A percentile compares a stretch with the other conserved stretches of the same genome.
Conservation (phyloP, 2,888 invertebrate genomes). For the Agrotis segetum region DNA sequence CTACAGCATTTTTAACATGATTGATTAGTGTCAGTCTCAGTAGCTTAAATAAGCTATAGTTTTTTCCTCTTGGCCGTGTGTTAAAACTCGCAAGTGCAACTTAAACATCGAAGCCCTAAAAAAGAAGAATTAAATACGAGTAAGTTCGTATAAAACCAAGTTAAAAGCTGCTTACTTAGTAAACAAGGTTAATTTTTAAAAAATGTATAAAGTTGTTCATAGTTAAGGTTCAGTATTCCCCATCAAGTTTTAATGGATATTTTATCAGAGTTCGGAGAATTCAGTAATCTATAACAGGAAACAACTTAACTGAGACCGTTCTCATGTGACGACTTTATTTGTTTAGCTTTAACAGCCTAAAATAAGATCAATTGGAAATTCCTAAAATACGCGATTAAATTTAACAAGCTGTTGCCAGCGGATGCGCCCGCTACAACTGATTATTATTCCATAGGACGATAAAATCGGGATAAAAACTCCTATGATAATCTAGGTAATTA, state of each 20-base stretch:
- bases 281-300: constrained; percentile 78
- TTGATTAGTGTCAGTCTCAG: too few relatives aligned
- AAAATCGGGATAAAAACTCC: too few relatives aligned
- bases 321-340: constrained; percentile 41
- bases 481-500: too few relatives aligned
- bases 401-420: too few relatives aligned
- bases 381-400: not conserved
- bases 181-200: constrained; percentile 19
- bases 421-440: too few relatives aligned
- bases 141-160: not conserved
- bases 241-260: constrained; percentile 66
- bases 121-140: too few relatives aligned
- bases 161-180: constrained; percentile 10
- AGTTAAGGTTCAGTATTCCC: constrained; percentile 50
- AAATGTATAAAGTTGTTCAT: not conserved
- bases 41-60: not conserved
- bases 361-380: constrained; percentile 27
- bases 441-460: too few relatives aligned
- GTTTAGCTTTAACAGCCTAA: constrained; percentile 28
- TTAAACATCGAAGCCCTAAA: not conserved
- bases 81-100: not conserved
- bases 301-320: constrained; percentile 63
- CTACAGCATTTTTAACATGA: too few relatives aligned
- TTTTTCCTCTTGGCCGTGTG: not conserved
- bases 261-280: constrained; percentile 78